These are phyloP conservation scores for Beris morrisii DNA, from an alignment of 2,888 invertebrate genomes.

Conservation along the genomic window DNA sequence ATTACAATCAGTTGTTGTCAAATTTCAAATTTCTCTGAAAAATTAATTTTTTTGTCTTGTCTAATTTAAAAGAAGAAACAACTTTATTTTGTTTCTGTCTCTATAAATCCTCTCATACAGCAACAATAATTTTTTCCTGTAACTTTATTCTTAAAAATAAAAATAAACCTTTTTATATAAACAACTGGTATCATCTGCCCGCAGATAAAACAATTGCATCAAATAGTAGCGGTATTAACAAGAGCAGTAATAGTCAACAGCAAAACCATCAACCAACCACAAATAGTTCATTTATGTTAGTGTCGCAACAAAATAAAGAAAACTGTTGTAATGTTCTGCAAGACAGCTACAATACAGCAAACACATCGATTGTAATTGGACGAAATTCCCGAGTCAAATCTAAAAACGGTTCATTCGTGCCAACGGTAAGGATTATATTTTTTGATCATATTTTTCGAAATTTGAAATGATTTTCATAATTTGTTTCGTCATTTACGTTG, in stretches of 20 bases:
- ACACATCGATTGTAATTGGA: too few species aligned
- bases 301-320: slow-evolving; percentile 8
- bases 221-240: background rate
- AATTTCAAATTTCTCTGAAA: slow-evolving; percentile 18
- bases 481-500: too few species aligned
- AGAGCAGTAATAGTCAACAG: background rate
- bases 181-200: too few species aligned
- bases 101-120: background rate
- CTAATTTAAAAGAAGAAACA: background rate
- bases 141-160: background rate
- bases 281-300: slow-evolving; percentile 22
- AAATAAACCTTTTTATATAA: background rate
- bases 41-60: slow-evolving; percentile 8
- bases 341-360: too few species aligned
- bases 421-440: background rate
- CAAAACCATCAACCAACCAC: background rate
- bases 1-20: slow-evolving; percentile 23
- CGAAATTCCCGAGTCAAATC: background rate
- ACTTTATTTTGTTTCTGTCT: background rate
- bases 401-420: background rate
- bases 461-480: background rate
- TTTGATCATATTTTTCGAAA: background rate
- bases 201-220: slow-evolving; percentile 20
- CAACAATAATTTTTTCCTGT: background rate
- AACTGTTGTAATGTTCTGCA: background rate